Percentiles rank a stretch among this genome's conserved stretches.
These are phyloP conservation scores for Acipenser ruthenus DNA, from an alignment of 2,797 vertebrate genomes.

Conservation along the genomic window DNA sequence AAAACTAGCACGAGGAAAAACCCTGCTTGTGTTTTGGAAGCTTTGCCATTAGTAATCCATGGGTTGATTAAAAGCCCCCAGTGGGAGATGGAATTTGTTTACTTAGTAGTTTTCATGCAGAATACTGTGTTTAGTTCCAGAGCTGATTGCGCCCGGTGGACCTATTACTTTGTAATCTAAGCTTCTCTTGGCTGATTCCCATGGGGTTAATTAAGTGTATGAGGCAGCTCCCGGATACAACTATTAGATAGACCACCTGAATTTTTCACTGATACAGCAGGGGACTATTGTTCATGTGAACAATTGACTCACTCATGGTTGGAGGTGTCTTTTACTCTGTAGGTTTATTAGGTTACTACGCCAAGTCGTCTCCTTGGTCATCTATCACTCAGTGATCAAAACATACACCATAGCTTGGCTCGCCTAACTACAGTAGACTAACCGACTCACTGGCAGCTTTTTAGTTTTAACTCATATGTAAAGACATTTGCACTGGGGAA, in stretches of 20 bases:
- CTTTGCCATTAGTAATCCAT: constrained; percentile 42
- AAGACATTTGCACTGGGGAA: constrained; percentile 18
- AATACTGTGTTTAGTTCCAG: constrained; percentile 61
- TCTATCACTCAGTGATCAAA: background rate
- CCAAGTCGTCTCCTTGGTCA: constrained; percentile 3
- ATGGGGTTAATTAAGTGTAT: constrained; percentile 73
- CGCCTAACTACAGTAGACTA: constrained; percentile 13
- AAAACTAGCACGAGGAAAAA: no score
- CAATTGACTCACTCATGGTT: constrained; percentile 25
- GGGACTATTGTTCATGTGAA: constrained; percentile 34
- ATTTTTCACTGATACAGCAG: constrained; percentile 33
- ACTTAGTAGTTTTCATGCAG: constrained; percentile 68
- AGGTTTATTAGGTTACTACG: constrained; percentile 35
- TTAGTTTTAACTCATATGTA: constrained; percentile 20
- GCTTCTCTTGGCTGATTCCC: constrained; percentile 54
- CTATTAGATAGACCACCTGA: constrained; percentile 39
- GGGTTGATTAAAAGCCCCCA: constrained; percentile 71
- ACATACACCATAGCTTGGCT: constrained; percentile 19
- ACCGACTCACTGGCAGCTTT: constrained; percentile 9
- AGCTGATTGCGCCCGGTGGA: constrained; percentile 82
- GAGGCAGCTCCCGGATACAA: constrained; percentile 43
- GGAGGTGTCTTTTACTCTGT: constrained; percentile 23
- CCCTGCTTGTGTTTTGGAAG: constrained; percentile 5
- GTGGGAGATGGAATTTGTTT: constrained; percentile 72
- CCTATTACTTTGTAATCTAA: constrained; percentile 68